Base-by-base conservation (phyloP, 2,797 vertebrate genomes). In the Notolabrus celidotus region DNA sequence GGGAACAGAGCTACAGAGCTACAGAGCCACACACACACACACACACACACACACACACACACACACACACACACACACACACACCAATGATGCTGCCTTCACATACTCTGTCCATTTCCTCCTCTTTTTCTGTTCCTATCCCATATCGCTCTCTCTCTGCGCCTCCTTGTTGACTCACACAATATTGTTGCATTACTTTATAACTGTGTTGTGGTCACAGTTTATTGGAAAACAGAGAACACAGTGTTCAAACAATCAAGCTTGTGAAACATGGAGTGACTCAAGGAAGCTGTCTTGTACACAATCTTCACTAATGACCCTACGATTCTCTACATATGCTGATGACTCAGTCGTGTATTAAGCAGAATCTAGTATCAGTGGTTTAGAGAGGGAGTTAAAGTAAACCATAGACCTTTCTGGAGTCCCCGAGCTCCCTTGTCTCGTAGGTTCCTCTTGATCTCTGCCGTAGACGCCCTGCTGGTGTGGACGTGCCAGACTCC, bases 91-190 rank as follows among this genome's bases (percentile, higher is more conserved):
- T 4, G 20, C 67, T 25, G 45, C 3, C 77, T 78, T 85, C 80
- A 79, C 79, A 88, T 82, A 82, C 79, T 87, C 80, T 58, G 77
- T 84, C 85, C 84, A 80, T 86, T 86, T 90, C 83, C 87, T 82
- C 77, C 84, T 61, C 74, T 53, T 52, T 45, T 56, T 70, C 75
- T 69, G 50, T 72, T 84, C 46, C 73, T 57, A 52, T 84, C 74
- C 65, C 80, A 80, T 83, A 79, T 84, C 82, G 74, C 63, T 78
- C 61, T 66, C 80, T 85, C 76, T 86, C 87, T 71, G 46, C 79
- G 77, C 74, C 82, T 84, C 84, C 67, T 75, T 77, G 75, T 83
- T 87, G 81, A 88, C 79, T 83, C 73, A 69, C 56, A 52, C 42
- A 65, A 34, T 77, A 58, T 63, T 53, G 31, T 45, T 80, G 54